Conservation (phyloP, 2,797 vertebrate species). For the Columba guinea region DNA sequence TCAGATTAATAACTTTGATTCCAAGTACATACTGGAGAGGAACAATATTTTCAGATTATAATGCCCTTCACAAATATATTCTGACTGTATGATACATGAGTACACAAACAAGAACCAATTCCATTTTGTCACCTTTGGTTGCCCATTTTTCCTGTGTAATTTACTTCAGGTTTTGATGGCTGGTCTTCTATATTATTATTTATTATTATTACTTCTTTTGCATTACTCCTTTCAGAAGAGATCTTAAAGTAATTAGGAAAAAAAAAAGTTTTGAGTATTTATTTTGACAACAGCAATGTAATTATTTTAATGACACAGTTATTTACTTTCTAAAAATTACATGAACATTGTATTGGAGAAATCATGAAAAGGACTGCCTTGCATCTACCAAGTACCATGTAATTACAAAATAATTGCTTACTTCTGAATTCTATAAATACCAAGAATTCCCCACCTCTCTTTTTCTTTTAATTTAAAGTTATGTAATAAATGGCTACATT, state of each 20-base stretch:
- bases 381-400: background rate
- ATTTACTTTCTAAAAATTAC: conserved; percentile 21
- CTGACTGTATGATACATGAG: background rate
- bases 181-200: background rate
- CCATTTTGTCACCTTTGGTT: background rate
- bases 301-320: background rate
- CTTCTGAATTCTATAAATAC: background rate
- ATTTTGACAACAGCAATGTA: conserved; percentile 11
- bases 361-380: background rate
- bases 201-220: background rate
- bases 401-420: conserved; percentile 32
- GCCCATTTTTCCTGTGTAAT: background rate
- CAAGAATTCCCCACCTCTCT: background rate
- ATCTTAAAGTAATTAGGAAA: background rate
- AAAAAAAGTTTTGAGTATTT: background rate
- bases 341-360: background rate
- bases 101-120: background rate
- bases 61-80: background rate
- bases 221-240: background rate
- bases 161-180: background rate
- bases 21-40: background rate
- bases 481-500: background rate
- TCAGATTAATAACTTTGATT: background rate
- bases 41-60: background rate
- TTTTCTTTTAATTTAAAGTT: background rate